Conservation (phyloP, 2,797 vertebrate genomes). For the Cyclopterus lumpus region DNA sequence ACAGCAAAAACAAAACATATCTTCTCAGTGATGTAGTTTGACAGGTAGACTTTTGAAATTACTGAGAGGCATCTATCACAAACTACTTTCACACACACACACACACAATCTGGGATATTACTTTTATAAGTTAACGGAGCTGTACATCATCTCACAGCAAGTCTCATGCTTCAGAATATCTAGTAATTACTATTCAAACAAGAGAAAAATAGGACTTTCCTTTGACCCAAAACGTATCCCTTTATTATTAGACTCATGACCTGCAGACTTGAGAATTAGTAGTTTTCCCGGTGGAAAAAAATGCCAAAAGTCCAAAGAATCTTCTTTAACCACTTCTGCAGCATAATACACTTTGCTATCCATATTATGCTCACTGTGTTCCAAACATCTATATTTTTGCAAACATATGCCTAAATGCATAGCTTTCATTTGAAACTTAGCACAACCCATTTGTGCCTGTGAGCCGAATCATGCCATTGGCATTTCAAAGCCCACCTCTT, state of each 20-base stretch:
- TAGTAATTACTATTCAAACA: conserved; percentile 7
- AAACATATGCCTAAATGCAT: not conserved
- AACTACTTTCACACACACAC: not conserved
- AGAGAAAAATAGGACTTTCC: not conserved
- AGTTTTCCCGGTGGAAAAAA: not conserved
- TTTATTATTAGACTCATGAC: conserved; percentile 19
- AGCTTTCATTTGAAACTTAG: not conserved
- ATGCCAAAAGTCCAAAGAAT: not conserved
- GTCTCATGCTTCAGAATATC: not conserved
- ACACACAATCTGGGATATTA: conserved; percentile 5
- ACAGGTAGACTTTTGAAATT: conserved; percentile 58
- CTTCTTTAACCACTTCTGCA: conserved; percentile 33
- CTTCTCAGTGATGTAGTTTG: conserved; percentile 49
- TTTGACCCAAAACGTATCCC: not conserved
- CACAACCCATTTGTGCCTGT: not conserved
- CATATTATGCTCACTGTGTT: not conserved
- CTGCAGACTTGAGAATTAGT: not conserved
- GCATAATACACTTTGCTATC: not conserved
- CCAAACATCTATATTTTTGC: not conserved
- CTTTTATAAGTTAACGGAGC: conserved; percentile 8
- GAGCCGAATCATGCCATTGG: not conserved
- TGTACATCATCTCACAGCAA: conserved; percentile 3
- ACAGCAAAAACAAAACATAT: conserved; percentile 54
- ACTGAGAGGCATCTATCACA: conserved; percentile 40
- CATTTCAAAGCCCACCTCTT: conserved; percentile 4